A percentile compares a stretch with the other conserved stretches of the same genome.
These are phyloP conservation scores for Vulpes ferrilata DNA, from an alignment of 2,113 vertebrate species.

Conservation along the genomic window DNA sequence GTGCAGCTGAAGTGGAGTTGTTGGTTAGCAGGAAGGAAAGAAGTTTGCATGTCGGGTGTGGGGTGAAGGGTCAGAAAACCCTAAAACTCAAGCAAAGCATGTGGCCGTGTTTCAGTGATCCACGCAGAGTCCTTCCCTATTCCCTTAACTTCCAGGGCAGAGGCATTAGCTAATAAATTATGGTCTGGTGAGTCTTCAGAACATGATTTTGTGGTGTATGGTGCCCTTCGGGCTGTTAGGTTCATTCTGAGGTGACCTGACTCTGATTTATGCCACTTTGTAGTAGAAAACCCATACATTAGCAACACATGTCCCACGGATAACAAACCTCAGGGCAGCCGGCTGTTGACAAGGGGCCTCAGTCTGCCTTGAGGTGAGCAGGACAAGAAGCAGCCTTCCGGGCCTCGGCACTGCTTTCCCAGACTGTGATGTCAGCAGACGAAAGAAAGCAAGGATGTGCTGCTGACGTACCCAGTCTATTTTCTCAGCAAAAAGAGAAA, in stretches of 20 bases:
- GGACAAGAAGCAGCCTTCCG: not conserved
- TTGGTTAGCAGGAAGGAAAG: not conserved
- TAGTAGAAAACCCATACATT: not conserved
- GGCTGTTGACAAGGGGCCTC: not conserved
- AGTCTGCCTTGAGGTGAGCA: not conserved
- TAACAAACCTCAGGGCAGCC: not conserved
- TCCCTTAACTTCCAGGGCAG: not conserved
- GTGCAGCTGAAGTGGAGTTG: not conserved
- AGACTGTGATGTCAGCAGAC: not conserved
- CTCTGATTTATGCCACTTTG: conserved; percentile 1
- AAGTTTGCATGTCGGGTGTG: not conserved
- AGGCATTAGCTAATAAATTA: not conserved
- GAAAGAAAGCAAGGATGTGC: not conserved
- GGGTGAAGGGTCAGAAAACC: not conserved
- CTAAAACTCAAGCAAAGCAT: not conserved
- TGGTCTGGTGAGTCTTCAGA: not conserved
- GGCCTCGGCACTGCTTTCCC: not conserved
- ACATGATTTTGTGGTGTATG: not conserved
- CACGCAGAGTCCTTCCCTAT: not conserved
- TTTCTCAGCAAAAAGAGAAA: not conserved
- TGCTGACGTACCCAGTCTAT: not conserved
- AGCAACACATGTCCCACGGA: not conserved
- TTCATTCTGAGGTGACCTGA: not conserved
- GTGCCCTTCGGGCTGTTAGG: not conserved
- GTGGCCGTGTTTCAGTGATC: not conserved